Base-by-base conservation (phyloP, 2,888 invertebrate species). In the Deilephila porcellus region DNA sequence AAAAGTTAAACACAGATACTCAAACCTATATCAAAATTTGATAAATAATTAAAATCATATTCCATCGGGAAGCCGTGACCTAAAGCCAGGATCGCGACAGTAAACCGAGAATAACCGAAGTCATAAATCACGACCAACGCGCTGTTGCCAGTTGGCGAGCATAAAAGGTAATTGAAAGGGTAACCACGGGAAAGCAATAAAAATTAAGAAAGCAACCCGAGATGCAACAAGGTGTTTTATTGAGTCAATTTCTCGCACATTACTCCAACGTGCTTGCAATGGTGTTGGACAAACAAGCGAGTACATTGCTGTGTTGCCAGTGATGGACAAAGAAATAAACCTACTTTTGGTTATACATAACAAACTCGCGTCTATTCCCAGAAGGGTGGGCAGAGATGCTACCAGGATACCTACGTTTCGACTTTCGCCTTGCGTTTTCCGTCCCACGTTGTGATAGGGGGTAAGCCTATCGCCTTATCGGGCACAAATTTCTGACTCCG, bases 121-220 rank as follows among this genome's bases (percentile, higher is more conserved):
- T 86, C 82, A 91, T 93, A 92, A 92, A 93, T 92, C 92, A 90
- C 86, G 82, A 78, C 75, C 89, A 86, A 85, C 79, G 81, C 85
- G 76, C 84, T 89, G 88, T 88, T 89, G 86, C 89, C 89, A 87
- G 84, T 88, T 88, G 86, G 81, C 80, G 80, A 80, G 81, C 87
- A 85, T 91, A 90, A 92, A 92, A 90, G 86, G 86, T 92, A 92
- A 93, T 93, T 93, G 91, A 92, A 93, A 92, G 81, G 74, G 81
- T 81, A 82, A 84, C 87, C 83, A 81, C 81, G 77, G 79, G 80
- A 82, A 84, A 81, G 85, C 79, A 80, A 86, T 88, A 87, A 90
- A 88, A 88, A 86, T 83, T 86, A 85, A 86, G 82, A 86, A 86
- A 67, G 67, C 17, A 67, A 67, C 29, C 52, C 67, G 67, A 45